Base-by-base conservation (phyloP, 2,797 vertebrate genomes). In the Pterois miles region DNA sequence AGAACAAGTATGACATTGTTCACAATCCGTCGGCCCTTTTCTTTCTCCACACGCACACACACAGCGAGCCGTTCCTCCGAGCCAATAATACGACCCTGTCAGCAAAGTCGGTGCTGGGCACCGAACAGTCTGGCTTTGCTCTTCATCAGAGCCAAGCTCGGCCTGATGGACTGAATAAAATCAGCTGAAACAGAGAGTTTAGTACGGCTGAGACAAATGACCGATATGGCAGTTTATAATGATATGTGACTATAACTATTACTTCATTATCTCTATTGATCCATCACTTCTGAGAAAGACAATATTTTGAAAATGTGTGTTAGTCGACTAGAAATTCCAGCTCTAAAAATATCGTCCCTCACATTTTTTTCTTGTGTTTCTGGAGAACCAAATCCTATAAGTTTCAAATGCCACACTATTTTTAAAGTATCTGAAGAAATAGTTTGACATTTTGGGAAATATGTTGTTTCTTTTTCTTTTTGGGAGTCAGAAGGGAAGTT, bases 1-100 rank as follows among this genome's bases (percentile, higher is more conserved):
- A 84, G 87, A 93, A 93, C 94, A 94, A 94, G 90, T 48, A 70
- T 62, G 54, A 84, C 86, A 91, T 92, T 95, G 94, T 95, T 78
- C 36, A 50, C 23, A 50, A 71, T 71, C 54, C 23, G 11, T 75
- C 16, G 11, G 43, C 65, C 76, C 73, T 66, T 48, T 74, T 74
- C 74, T 76, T 70, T 66, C 69, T 52, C 54, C 52, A 50, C 23
- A 56, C 59, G 0, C 53, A 53, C 70, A 59, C 71, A 68, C 57
- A 57, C 48, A 74, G 46, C 11, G 29, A 71, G 38, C 71, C 29
- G 4, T 52, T 72, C 69, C 58, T 72, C 63, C 2, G n/a, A 70
- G 79, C 82, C 83, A 87, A 52, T 83, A 89, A 72, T 7, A 74
- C 74, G 85, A 87, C 87, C 12, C 79, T 89, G 86, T 89, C 84